A percentile compares a stretch with the other conserved stretches of the same genome.
These are phyloP conservation scores for Cataglyphis albicans DNA, from an alignment of 2,888 invertebrate species.

Conservation along the genomic window DNA sequence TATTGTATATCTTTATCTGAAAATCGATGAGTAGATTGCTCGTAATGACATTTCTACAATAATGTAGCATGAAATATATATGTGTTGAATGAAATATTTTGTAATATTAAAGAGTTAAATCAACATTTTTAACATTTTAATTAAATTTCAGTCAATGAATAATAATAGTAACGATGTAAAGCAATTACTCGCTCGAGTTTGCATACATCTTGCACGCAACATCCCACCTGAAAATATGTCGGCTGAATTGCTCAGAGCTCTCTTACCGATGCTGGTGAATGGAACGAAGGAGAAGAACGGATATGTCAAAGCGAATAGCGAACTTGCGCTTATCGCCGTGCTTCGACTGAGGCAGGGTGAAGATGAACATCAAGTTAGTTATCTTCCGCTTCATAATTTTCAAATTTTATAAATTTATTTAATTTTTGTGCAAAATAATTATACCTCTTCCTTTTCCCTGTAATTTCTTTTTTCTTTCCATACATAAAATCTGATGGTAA, in stretches of 20 bases:
- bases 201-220: constrained; percentile 91
- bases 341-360: constrained; percentile 93
- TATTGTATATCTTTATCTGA: not conserved
- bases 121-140: constrained; percentile 26
- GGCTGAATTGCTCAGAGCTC: constrained; percentile 91
- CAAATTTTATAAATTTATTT: not conserved
- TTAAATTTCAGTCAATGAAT: constrained; percentile 92
- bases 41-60: not conserved
- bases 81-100: not conserved
- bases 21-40: not conserved
- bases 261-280: constrained; percentile 97
- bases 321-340: constrained; percentile 95
- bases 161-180: constrained; percentile 97
- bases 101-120: constrained; percentile 5
- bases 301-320: constrained; percentile 97
- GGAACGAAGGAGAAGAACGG: constrained; percentile 99
- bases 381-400: constrained; percentile 3
- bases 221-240: constrained; percentile 88
- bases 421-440: not conserved
- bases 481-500: constrained; percentile 11
- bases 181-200: constrained; percentile 94
- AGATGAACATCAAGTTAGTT: constrained; percentile 89
- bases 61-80: not conserved
- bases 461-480: constrained; percentile 15
- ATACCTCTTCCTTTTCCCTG: not conserved